These are phyloP conservation scores for Hydriomena furcata DNA, from an alignment of 2,888 invertebrate species.

Conservation along the genomic window DNA sequence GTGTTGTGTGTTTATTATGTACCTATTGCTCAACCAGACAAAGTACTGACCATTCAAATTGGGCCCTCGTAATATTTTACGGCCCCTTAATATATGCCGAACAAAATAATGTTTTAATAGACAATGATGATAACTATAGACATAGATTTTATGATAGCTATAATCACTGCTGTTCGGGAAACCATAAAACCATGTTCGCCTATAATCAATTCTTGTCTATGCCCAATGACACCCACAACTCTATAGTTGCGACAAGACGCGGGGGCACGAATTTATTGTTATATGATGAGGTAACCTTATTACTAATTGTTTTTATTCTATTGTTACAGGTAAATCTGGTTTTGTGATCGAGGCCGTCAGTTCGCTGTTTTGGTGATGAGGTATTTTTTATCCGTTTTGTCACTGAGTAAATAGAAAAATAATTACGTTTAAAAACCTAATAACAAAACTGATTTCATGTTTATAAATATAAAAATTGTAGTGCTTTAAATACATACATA, in stretches of 20 bases:
- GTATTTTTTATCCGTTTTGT: slow-evolving; percentile 8
- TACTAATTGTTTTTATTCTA: slow-evolving; percentile 75
- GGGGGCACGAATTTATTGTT: slow-evolving; percentile 73
- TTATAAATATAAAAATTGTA: too few relatives aligned
- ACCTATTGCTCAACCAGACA: not conserved
- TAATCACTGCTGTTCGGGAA: slow-evolving; percentile 16
- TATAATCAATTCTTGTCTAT: slow-evolving; percentile 25
- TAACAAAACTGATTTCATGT: too few relatives aligned
- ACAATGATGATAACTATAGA: slow-evolving; percentile 5
- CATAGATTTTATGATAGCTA: slow-evolving; percentile 17
- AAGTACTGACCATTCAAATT: slow-evolving; percentile 4
- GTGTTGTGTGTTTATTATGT: too few relatives aligned
- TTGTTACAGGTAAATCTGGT: slow-evolving; percentile 73
- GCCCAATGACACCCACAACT: slow-evolving; percentile 55
- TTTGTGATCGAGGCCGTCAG: slow-evolving; percentile 46
- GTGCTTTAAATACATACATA: too few relatives aligned
- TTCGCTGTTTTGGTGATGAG: slow-evolving; percentile 2
- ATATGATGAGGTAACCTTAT: slow-evolving; percentile 65
- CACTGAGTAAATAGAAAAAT: not conserved
- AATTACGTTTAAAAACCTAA: too few relatives aligned
- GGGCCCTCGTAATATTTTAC: slow-evolving; percentile 1
- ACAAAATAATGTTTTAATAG: slow-evolving; percentile 15
- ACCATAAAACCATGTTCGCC: slow-evolving; percentile 19
- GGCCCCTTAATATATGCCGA: slow-evolving; percentile 3
- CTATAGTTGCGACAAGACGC: slow-evolving; percentile 68